Base-by-base conservation (phyloP, 2,797 vertebrate species). In the Acrossocheilus wenchowensis region DNA sequence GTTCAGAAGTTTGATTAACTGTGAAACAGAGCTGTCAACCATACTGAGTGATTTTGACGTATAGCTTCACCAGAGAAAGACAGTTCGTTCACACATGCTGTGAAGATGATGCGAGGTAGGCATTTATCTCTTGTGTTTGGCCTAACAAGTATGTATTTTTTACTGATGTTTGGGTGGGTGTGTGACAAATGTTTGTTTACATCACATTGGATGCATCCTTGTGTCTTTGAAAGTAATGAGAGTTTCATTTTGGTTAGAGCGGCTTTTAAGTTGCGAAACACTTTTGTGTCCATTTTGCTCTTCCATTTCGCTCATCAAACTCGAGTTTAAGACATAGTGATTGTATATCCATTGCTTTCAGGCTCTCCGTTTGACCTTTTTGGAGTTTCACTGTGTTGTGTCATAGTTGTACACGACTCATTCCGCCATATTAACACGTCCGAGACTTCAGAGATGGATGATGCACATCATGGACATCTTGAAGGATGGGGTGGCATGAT, bases 31-130 rank as follows among this genome's bases (percentile, higher is more conserved):
- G 54, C 52, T 80, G 78, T 74, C 45, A 74, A 41, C 36, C 43
- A 79, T 84, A 89, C 84, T 90, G 64, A 69, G 57, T 54, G 69
- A 85, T 83, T 81, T 72, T 72, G 85, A 80, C 50, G 50, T 52
- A 64, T 54, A 85, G 39, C 74, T 82, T 77, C 69, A 14, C 34
- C 30, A 77, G 86, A 74, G 80, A 88, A 71, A 84, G 88, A 83
- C 78, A 81, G 82, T 87, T 88, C 78, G 82, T 87, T 88, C 78
- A 87, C 66, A 60, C 78, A 43, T 81, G 66, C 86, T 86, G 93
- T 93, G 93, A 95, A 92, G 93, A 96, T 94, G 94, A 95, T 94
- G 95, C 93, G 95, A 96, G 95, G 95, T 96, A 96, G 94, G 95
- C 91, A 92, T 86, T 92, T 88, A 21, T 87, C 73, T 82, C 52